Evolutionary conservation across 1,140 invertebrate genomes (phyloP).

Genomic region (Drosophila subobscura): DNA sequence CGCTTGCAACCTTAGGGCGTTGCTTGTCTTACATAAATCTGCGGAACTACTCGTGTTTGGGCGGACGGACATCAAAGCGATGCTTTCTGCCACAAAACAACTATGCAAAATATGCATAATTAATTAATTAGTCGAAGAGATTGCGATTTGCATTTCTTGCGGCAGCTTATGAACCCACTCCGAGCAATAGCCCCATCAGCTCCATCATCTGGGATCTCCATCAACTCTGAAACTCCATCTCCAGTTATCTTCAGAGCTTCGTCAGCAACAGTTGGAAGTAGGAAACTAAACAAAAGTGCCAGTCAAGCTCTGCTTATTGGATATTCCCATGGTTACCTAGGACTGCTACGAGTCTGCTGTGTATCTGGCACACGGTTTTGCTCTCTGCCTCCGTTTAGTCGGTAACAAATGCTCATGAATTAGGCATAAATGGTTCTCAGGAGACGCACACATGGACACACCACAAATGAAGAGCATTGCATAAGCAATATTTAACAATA

Average conservation of each 20-base stretch:
- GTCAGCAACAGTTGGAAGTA: constrained; percentile 14
- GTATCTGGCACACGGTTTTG: no score
- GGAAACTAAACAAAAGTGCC: constrained; percentile 16
- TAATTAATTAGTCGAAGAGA: constrained; percentile 71
- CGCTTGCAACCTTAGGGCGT: constrained; percentile 60
- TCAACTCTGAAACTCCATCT: neutral
- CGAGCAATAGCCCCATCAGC: constrained; percentile 15
- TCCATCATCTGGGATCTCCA: constrained; percentile 10
- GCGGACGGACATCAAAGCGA: constrained; percentile 68
- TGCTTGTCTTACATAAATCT: constrained; percentile 73
- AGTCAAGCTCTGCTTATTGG: constrained; percentile 7
- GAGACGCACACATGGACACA: constrained; percentile 46
- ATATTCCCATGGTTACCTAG: constrained; percentile 22
- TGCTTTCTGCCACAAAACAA: constrained; percentile 37
- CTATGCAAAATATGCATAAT: constrained; percentile 74
- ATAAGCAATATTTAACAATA: constrained; percentile 78
- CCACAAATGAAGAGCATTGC: constrained; percentile 54
- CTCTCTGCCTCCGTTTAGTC: constrained; percentile 30
- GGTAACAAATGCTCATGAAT: constrained; percentile 69
- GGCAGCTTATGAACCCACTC: constrained; percentile 23
- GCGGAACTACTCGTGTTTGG: constrained; percentile 69
- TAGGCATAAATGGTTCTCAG: constrained; percentile 59
- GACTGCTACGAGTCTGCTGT: constrained; percentile 3
- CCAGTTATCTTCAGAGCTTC: constrained; percentile 31
- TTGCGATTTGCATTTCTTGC: constrained; percentile 57